Percentiles rank a stretch among this genome's conserved stretches.
Conservation (phyloP, 2,113 vertebrate species). For the Urocolius indicus region DNA sequence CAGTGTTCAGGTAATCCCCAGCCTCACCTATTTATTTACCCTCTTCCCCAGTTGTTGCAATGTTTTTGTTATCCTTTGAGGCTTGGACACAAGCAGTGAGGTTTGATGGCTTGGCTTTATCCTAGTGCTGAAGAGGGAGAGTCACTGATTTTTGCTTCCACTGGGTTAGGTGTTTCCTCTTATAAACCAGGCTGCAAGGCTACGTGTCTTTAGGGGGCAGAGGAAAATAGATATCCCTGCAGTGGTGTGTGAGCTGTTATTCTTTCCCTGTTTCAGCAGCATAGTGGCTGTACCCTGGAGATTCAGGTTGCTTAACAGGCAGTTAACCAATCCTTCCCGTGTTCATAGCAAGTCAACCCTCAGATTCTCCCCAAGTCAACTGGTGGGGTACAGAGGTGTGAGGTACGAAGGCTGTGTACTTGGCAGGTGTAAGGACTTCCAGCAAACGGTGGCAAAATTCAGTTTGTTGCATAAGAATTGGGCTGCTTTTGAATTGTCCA, state of each 20-base stretch:
- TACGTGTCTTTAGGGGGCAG: not conserved
- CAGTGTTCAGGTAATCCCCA: not conserved
- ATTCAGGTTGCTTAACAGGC: conserved; percentile 40
- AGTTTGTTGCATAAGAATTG: conserved; percentile 61
- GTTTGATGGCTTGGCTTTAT: not conserved
- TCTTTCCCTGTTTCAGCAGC: conserved; percentile 1
- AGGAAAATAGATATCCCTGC: not conserved
- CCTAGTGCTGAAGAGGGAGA: not conserved
- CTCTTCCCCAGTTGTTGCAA: not conserved
- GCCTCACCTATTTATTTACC: not conserved
- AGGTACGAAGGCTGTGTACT: not conserved
- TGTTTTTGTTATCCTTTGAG: not conserved
- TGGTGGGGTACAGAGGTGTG: not conserved
- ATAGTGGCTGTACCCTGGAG: conserved; percentile 16
- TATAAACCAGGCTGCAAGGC: not conserved
- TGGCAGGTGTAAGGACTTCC: conserved; percentile 42
- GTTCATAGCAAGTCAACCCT: not conserved
- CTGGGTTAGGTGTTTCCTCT: not conserved
- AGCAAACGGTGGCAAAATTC: conserved; percentile 39
- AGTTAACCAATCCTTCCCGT: conserved; percentile 63
- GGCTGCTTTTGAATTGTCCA: conserved; percentile 72
- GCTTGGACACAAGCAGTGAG: not conserved
- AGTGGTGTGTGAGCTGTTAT: not conserved
- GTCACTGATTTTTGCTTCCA: not conserved
- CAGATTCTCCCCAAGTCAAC: not conserved